These are phyloP conservation scores for Diploscapter pachys DNA, from an alignment of 1,140 invertebrate species.

Conservation along the genomic window DNA sequence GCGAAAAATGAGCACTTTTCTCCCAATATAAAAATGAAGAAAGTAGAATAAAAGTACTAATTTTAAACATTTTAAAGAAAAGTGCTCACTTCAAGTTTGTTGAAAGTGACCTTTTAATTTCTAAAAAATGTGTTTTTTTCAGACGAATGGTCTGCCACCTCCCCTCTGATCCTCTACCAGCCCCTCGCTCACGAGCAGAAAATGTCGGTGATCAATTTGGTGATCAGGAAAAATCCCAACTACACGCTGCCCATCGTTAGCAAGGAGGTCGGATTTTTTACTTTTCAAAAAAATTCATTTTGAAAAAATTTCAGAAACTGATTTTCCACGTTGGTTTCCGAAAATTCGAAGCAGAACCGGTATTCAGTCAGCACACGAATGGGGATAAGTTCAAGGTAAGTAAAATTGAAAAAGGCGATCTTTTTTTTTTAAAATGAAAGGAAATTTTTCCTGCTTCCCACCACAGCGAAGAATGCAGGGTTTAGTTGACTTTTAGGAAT, in stretches of 20 bases:
- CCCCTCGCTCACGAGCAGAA: constrained; percentile 90
- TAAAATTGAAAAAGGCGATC: no score
- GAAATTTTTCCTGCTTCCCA: constrained; percentile 35
- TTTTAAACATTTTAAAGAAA: no score
- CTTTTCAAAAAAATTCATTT: neutral
- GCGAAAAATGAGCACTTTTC: constrained; percentile 62
- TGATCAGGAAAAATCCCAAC: constrained; percentile 69
- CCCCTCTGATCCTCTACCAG: constrained; percentile 57
- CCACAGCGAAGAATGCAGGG: neutral
- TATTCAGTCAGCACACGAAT: constrained; percentile 68
- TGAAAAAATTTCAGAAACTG: constrained; percentile 62
- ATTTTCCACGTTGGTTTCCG: constrained; percentile 93
- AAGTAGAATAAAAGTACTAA: neutral
- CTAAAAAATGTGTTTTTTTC: constrained; percentile 10
- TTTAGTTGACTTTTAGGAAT: constrained; percentile 3
- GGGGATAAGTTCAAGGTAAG: constrained; percentile 87
- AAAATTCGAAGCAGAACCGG: constrained; percentile 64
- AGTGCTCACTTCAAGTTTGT: no score
- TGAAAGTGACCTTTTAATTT: neutral
- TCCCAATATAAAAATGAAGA: constrained; percentile 48
- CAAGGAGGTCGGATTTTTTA: constrained; percentile 68
- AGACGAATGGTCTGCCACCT: neutral
- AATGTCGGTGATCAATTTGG: constrained; percentile 89
- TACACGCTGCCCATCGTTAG: constrained; percentile 74
- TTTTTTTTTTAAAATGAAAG: no score